Base-by-base conservation (phyloP, 2,797 vertebrate genomes). In the Mormyrus hasselquistii region DNA sequence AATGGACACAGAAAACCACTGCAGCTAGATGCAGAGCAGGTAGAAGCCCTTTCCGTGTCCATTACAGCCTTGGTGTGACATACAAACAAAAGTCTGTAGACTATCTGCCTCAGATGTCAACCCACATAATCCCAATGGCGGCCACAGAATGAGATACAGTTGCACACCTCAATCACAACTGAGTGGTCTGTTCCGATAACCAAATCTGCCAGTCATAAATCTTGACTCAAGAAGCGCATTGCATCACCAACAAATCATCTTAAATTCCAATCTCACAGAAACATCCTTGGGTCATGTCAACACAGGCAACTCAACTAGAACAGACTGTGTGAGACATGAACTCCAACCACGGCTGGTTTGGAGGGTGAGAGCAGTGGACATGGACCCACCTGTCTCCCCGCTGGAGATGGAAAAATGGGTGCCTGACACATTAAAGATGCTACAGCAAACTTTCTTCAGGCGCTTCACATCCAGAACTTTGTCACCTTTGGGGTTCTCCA, bases 401-500 rank as follows among this genome's bases (percentile, higher is more conserved):
- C 90, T 95, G 94, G 96, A 99, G 92, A 99, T 73, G 14, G 93
- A 88, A 89, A 99, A 93, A 52, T 93, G 92, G 8, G 92, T 88
- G 84, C 92, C 94, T 90, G 96, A 94, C 90, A 97, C 93, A 90
- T 94, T 96, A 92, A 99, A 99, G 94, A 99, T 95, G 92, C 94
- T 96, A 91, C 94, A 91, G 89, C 98, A 95, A 14, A 95, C 94
- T 88, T 87, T 93, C 90, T 96, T 95, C 69, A 99, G 93, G 90
- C 96, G 96, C 90, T 94, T 91, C 91, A 97, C 87, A 90, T 96
- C 94, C 88, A 97, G 90, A n/a, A 90, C 93, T 93, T 97, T 96
- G 91, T 98, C 97, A 0, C 98, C 98, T 93, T 96, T 97, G 3
- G 99, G 98, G 92, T 99, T 99, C 94, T 99, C 99, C 92, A 99